Base-by-base conservation (phyloP, 2,113 vertebrate genomes). In the Cromileptes altivelis region DNA sequence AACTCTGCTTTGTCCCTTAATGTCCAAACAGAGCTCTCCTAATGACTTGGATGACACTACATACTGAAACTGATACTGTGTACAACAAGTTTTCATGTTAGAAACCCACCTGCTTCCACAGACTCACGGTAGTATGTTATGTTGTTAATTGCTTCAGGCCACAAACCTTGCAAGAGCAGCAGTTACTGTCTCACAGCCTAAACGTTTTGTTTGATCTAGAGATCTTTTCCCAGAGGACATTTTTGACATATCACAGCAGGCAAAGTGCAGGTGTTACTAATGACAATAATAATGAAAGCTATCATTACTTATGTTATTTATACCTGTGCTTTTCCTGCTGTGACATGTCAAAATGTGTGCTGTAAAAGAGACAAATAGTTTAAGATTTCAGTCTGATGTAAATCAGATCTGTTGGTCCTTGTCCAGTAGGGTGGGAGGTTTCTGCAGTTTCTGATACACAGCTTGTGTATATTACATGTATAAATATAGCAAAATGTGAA, bases 1-100 rank as follows among this genome's bases (percentile, higher is more conserved):
- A 69, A 50, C 55, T 42, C 60, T 33, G 18, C 62, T 67, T 73
- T 60, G 55, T 61, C 70, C 62, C 45, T 18, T 14, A 45, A 72
- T 72, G 52, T 74, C 23, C 33, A 45, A 62, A 69, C 67, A 25
- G 60, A 71, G 74, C 0, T 18, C 49, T 68, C 4, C 47, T 56
- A 33, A 68, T 47, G 33, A 62, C 53, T 37, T 13, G 27, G 18
- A 40, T 18, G 61, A 6, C 1, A 3, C 19, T 18, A 57, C 53
- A 47, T 25, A 45, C 68, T 58, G 45, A 50, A 42, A 53, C 7
- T 52, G 45, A 40, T n/a, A 52, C 37, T 14, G 42, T 45, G 37
- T 30, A 19, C 60, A 19, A 17, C 30, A 6, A 3, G 40, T 64
- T 64, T 42, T 64, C 30, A 40, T 27, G 27, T 30, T 11, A 45